phyloP scores from a whole-genome alignment of 2,888 invertebrate species.

The Hybos culiciformis region DNA sequence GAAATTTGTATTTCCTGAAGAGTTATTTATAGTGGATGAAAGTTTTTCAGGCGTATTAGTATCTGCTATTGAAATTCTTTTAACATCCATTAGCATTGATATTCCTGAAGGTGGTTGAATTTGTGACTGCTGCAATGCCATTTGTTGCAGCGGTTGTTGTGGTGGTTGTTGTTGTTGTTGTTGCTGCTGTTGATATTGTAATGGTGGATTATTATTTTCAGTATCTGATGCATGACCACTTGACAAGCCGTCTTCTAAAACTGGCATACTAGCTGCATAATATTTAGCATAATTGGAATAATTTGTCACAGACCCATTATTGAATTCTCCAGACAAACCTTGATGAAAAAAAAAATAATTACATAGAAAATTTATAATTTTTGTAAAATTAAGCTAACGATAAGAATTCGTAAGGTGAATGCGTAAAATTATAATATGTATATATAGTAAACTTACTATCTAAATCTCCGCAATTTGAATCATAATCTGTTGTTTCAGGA shows the following conservation, averaged over 20 bases:
- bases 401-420: background rate
- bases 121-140: slow-evolving; percentile 8
- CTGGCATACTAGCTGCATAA: slow-evolving; percentile 72
- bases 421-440: too few species aligned
- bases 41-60: slow-evolving; percentile 14
- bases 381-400: background rate
- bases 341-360: slow-evolving; percentile 4
- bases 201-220: slow-evolving; percentile 70
- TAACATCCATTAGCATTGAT: slow-evolving; percentile 33
- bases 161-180: slow-evolving; percentile 20
- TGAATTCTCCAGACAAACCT: slow-evolving; percentile 40
- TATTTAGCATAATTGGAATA: slow-evolving; percentile 48
- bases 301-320: slow-evolving; percentile 45
- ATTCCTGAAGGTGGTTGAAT: slow-evolving; percentile 20
- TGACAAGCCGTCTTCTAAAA: slow-evolving; percentile 85
- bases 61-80: slow-evolving; percentile 28
- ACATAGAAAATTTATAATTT: background rate
- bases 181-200: slow-evolving; percentile 22
- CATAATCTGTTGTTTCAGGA: slow-evolving; percentile 86
- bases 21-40: slow-evolving; percentile 5
- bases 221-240: slow-evolving; percentile 88
- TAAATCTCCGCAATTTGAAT: slow-evolving; percentile 67
- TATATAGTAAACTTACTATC: slow-evolving; percentile 50
- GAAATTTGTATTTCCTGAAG: too few species aligned
- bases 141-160: slow-evolving; percentile 10